Evolutionary conservation across 2,888 invertebrate species (phyloP), one percentile per base, ranked within the genome.

Genomic region (Merodon equestris): DNA sequence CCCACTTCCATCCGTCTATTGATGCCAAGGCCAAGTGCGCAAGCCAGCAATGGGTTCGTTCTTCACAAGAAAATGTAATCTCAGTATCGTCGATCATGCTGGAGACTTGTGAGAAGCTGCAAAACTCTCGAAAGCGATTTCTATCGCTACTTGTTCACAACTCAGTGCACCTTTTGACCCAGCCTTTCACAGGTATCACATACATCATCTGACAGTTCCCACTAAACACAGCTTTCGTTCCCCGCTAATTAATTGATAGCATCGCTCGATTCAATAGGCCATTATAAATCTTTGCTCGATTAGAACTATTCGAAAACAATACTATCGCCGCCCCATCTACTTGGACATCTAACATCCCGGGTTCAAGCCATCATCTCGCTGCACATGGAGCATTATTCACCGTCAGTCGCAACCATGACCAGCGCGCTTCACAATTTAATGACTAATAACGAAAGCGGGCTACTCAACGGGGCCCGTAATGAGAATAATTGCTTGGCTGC

Each of bases 401-500:
- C 67, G 63, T 74, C 68, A 44, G 50, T 68, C 63, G 54, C 54
- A 64, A 51, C 50, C 54, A 73, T 74, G 63, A 74, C 64, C 64
- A 68, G 63, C 45, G 74, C 57, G 64, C 63, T 54, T 64, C 48
- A 27, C 63, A 73, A 74, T 73, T 79, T 27, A 27, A 27, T 27
- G 27, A 27, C 27, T 27, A 27, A 74, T 64, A 64, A 68, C 40
- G 3, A 50, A 48, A 72, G 72, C 61, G 61, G 57, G 57, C 72
- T 67, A 58, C 58, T 79, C 63, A 68, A 68, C 54, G 64, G 79
- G 73, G 19, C 45, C 79, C 48, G 63, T 73, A 74, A 79, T 79
- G 79, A 68, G 81, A 77, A 64, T 76, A 81, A 77, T 76, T 81
- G 77, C 70, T 73, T 82, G 77, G 74, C 82, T 82, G 77, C 81